Conservation (phyloP, 2,888 invertebrate species). For the Dastarcus helophoroides region DNA sequence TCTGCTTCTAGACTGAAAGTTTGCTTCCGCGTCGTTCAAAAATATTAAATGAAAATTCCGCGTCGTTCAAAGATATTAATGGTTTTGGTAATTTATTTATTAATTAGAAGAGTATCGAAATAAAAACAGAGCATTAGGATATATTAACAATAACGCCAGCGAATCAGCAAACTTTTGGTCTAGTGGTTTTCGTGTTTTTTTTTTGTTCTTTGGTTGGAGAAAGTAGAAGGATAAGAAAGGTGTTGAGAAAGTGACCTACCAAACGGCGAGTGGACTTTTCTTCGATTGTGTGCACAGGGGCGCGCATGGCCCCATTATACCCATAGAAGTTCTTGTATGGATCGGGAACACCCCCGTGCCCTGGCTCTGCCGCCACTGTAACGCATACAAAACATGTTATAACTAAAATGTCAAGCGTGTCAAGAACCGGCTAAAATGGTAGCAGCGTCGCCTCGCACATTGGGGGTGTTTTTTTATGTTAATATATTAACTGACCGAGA, state of each 20-base stretch:
- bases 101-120: too few species aligned
- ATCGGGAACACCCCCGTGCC: conserved; percentile 68
- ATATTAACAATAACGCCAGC: too few species aligned
- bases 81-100: too few species aligned
- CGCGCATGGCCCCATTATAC: conserved; percentile 52
- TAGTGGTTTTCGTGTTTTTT: too few species aligned
- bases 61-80: too few species aligned
- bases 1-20: too few species aligned
- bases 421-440: conserved; percentile 15
- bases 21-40: too few species aligned
- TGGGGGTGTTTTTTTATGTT: conserved; percentile 37
- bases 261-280: conserved; percentile 55
- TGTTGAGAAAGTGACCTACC: conserved; percentile 45
- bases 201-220: too few species aligned
- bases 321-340: conserved; percentile 72
- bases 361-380: conserved; percentile 76
- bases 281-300: conserved; percentile 48
- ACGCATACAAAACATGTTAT: conserved; percentile 32
- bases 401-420: conserved; percentile 5
- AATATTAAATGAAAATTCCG: too few species aligned
- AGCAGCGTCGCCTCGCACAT: conserved; percentile 39
- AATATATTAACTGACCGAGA: too few species aligned
- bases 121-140: too few species aligned
- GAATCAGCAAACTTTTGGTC: too few species aligned
- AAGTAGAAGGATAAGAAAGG: conserved; percentile 12